phyloP scores from a whole-genome alignment of 2,888 invertebrate genomes.

The Arrhopalites spinosus region DNA sequence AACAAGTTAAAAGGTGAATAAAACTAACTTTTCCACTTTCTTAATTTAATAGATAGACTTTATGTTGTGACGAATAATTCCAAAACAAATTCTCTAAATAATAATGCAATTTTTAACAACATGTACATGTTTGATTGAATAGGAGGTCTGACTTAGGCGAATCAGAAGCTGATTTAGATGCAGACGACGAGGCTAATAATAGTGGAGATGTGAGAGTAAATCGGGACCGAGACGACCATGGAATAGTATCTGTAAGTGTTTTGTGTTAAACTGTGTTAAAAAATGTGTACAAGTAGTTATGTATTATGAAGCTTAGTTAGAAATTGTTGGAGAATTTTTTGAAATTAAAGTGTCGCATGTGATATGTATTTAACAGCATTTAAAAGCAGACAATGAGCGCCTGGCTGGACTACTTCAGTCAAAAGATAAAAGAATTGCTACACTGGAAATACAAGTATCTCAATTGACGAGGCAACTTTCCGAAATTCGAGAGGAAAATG shows the following conservation, averaged over 20 bases:
- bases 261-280: not conserved
- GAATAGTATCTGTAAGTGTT: constrained; percentile 25
- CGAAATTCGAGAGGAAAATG: constrained; percentile 55
- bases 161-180: constrained; percentile 65
- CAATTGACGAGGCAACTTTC: constrained; percentile 53
- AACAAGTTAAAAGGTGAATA: constrained; percentile 33
- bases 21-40: not conserved
- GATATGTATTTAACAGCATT: constrained; percentile 29
- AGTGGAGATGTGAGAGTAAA: constrained; percentile 46
- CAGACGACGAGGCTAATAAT: constrained; percentile 66
- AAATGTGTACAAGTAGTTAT: not conserved
- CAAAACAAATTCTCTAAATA: too few species aligned
- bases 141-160: too few species aligned
- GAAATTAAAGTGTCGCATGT: not conserved
- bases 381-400: constrained; percentile 52
- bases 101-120: too few species aligned
- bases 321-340: too few species aligned
- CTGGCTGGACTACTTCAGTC: constrained; percentile 46
- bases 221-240: constrained; percentile 15
- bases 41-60: too few species aligned
- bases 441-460: constrained; percentile 48
- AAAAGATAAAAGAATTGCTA: constrained; percentile 54
- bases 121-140: too few species aligned
- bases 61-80: too few species aligned
- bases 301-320: too few species aligned